A percentile compares a stretch with the other conserved stretches of the same genome.
phyloP scores from a whole-genome alignment of 2,797 vertebrate species.

The Catostomus latipinnis region DNA sequence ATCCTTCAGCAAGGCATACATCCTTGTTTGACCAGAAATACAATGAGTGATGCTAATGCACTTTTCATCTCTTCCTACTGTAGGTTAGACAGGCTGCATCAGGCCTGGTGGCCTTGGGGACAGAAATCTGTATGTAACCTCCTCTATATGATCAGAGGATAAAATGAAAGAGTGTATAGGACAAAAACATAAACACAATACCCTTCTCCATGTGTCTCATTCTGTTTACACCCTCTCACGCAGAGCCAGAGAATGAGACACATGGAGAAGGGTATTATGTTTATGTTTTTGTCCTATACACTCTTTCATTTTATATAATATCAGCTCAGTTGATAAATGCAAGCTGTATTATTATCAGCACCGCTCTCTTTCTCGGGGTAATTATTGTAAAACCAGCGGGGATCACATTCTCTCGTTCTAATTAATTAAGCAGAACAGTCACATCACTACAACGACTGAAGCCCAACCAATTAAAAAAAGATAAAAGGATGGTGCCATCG shows the following conservation, averaged over 20 bases:
- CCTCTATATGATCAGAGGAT: neutral
- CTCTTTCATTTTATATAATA: constrained; percentile 10
- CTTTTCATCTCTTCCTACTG: no score
- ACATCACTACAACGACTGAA: constrained; percentile 10
- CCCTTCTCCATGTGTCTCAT: neutral
- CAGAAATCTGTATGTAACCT: neutral
- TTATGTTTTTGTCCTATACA: neutral
- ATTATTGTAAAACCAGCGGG: constrained; percentile 49
- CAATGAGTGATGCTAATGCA: no score
- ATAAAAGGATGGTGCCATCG: neutral
- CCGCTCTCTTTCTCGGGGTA: constrained; percentile 13
- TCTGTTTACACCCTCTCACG: neutral
- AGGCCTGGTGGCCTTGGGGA: no score
- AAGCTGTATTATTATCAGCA: constrained; percentile 35
- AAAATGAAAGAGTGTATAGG: neutral
- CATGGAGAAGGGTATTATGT: neutral
- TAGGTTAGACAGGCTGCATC: no score
- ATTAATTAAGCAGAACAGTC: constrained; percentile 49
- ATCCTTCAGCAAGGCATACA: no score
- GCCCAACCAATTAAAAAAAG: constrained; percentile 38
- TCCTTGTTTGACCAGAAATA: no score
- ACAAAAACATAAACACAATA: neutral
- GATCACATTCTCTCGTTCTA: constrained; percentile 49
- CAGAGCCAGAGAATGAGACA: neutral
- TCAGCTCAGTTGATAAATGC: constrained; percentile 44